Evolutionary conservation across 2,888 invertebrate species (phyloP), one percentile per base, ranked within the genome.

Genomic region (Mythimna vitellina): DNA sequence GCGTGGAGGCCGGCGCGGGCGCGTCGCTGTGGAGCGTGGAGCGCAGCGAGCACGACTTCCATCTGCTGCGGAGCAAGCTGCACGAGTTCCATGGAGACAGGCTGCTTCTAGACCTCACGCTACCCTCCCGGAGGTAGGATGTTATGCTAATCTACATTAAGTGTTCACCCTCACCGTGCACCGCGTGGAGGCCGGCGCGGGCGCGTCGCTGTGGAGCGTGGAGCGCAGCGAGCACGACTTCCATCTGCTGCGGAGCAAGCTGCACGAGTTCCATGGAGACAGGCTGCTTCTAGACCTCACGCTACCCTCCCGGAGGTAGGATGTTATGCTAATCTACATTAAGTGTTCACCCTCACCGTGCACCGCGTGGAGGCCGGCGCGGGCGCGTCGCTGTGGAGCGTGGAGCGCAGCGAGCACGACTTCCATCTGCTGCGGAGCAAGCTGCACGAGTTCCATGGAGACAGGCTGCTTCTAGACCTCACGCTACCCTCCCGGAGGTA

Each of bases 251-350:
- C 97, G 98, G 88, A 97, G 97, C 70, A 98, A 98, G 91, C 96
- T 99, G 72, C 97, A 97, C 67, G 98, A 99, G 94, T 99, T 99
- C 92, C 99, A 99, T 90, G 98, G 99, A 0, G 98, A 97, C 81
- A 92, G 92, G 60, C 95, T 97, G 85, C 94, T 97, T 79, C 94
- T 95, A 8, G 97, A 97, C 90, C 96, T 97, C 76, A 96, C 97
- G 76, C 91, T 97, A 90, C 97, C 97, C 63, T 95, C 97, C 84
- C 93, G 97, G 85, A 96, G 96, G 97, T 97, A 70, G 8, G 46
- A 20, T 20, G n/a, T 10, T 29, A 10, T 25, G 25, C 5, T 5
- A 42, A 12, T n/a, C n/a, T n/a, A n/a, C n/a, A n/a, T n/a, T n/a
- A n/a, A 2, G 94, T 94, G 77, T 96, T 96, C 91, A 87, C 92